These are phyloP conservation scores for Apis dorsata DNA, from an alignment of 1,140 invertebrate species.

Conservation along the genomic window DNA sequence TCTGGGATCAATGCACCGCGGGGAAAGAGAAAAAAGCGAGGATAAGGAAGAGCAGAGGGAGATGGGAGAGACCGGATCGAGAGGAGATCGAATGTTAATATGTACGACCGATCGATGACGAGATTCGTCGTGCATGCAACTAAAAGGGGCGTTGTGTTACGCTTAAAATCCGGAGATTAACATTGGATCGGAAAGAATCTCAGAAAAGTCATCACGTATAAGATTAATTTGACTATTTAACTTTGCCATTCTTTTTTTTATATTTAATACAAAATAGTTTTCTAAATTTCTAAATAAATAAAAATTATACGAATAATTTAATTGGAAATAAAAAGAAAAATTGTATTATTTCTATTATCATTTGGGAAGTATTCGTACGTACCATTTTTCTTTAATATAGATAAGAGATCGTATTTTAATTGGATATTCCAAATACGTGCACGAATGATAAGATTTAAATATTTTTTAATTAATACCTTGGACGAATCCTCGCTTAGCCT, in stretches of 20 bases:
- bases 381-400: too few species aligned
- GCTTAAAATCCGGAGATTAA: conserved; percentile 22
- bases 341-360: too few species aligned
- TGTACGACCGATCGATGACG: conserved; percentile 35
- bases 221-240: background rate
- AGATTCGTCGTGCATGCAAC: conserved; percentile 27
- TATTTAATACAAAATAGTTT: too few species aligned
- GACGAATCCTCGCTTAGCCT: background rate
- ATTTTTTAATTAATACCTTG: background rate
- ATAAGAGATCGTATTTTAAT: too few species aligned
- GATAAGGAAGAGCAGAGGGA: conserved; percentile 24
- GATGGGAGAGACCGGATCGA: conserved; percentile 42
- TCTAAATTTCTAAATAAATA: too few species aligned
- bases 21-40: conserved; percentile 50
- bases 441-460: background rate
- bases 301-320: too few species aligned
- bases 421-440: too few species aligned
- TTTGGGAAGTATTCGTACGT: too few species aligned
- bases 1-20: conserved; percentile 62
- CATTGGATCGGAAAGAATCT: background rate
- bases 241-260: too few species aligned
- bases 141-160: conserved; percentile 10
- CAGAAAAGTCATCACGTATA: background rate
- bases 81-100: conserved; percentile 26
- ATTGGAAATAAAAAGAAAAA: too few species aligned